Percentiles rank a stretch among this genome's conserved stretches.
Conservation (phyloP, 2,113 vertebrate genomes). For the Lophochroa leadbeateri region DNA sequence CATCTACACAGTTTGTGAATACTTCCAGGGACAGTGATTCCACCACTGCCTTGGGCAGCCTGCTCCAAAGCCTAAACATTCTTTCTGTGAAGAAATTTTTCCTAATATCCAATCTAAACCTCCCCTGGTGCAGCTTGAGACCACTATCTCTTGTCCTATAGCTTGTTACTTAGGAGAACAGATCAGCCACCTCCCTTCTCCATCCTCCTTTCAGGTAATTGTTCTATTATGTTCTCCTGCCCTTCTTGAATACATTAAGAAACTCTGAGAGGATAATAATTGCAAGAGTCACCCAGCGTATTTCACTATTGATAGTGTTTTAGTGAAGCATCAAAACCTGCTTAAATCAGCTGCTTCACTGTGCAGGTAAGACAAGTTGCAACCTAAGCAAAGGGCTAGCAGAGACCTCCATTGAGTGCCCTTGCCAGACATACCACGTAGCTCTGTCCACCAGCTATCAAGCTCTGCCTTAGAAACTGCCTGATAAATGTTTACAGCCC, state of each 20-base stretch:
- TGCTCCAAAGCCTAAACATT: neutral
- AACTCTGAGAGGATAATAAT: neutral
- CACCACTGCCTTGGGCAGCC: neutral
- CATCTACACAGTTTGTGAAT: neutral
- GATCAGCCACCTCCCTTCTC: neutral
- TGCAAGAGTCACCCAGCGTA: neutral
- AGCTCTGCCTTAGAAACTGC: neutral
- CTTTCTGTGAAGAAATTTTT: neutral
- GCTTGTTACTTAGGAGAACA: neutral
- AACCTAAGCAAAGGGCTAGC: neutral
- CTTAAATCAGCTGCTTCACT: neutral
- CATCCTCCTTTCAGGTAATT: neutral
- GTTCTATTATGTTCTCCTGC: neutral
- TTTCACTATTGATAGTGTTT: neutral
- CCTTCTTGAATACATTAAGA: neutral
- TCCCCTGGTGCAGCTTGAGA: neutral
- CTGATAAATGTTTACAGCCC: neutral
- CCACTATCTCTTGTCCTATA: neutral
- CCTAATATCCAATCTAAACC: neutral
- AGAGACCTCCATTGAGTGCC: neutral
- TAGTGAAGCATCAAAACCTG: neutral
- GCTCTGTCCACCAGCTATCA: neutral
- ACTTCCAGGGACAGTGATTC: neutral
- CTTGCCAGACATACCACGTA: rapidly evolving
- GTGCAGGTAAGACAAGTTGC: neutral